Evolutionary conservation across 2,797 vertebrate species (phyloP).

Genomic region (Coregonus ussuriensis): DNA sequence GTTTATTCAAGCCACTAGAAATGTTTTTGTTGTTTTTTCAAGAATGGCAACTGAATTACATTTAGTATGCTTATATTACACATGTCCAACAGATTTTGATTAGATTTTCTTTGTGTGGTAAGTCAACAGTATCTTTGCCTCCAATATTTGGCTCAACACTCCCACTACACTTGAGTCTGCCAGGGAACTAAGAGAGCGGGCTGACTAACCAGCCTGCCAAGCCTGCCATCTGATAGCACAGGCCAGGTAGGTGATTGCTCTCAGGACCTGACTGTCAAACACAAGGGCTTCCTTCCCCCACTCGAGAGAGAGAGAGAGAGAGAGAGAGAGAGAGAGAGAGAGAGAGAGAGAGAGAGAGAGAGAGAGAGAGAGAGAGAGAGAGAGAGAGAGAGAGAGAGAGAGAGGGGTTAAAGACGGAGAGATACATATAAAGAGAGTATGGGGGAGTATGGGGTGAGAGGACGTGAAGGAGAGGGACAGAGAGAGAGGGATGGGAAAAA

Average conservation of each 20-base stretch:
- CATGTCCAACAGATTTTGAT: conserved; percentile 13
- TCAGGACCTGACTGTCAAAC: conserved; percentile 72
- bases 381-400: conserved; percentile 25
- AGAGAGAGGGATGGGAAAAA: neutral
- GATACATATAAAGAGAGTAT: conserved; percentile 53
- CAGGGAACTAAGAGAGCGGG: conserved; percentile 52
- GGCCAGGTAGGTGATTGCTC: conserved; percentile 64
- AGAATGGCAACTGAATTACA: conserved; percentile 20
- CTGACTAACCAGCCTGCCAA: conserved; percentile 64
- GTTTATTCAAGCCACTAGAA: conserved; percentile 15
- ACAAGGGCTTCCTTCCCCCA: conserved; percentile 57
- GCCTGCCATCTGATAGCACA: conserved; percentile 66
- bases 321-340: too few species aligned
- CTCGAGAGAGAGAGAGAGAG: conserved; percentile 32
- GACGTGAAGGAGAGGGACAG: conserved; percentile 26
- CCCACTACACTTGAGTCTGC: conserved; percentile 38
- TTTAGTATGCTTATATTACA: conserved; percentile 31
- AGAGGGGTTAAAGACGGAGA: conserved; percentile 35
- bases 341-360: conserved; percentile 23
- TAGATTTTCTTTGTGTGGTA: conserved; percentile 21
- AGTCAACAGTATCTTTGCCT: conserved; percentile 20
- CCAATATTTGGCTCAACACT: neutral
- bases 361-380: conserved; percentile 26
- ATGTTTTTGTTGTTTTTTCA: conserved; percentile 15
- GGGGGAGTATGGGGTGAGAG: conserved; percentile 17